Evolutionary conservation across 2,797 vertebrate species (phyloP), one percentile per base, ranked within the genome.

Genomic region (Sarcophilus harrisii): DNA sequence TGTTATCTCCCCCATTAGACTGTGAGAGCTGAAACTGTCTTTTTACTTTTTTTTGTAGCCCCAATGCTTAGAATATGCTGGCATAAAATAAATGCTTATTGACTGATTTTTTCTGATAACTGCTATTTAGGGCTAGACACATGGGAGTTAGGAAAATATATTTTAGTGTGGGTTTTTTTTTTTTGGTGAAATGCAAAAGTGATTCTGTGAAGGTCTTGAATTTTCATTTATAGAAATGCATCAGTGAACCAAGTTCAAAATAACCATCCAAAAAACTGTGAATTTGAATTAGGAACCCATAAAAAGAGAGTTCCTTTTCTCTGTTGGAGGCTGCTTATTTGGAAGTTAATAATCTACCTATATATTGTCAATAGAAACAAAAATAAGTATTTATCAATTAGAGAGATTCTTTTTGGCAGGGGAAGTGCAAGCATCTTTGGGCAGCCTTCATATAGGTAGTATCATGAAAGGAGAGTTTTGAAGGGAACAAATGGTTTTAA

Each of bases 71-170:
- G 66, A 73, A 73, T 9, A 29, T 81, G 66, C 18, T 45, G 66
- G n/a, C 14, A 73, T n/a, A 73, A 38, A 81, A 27, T 81, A 45
- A 81, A 81, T 81, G 8, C 0, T 81, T 45, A 55, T 90, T 16
- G 49, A 90, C 45, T 93, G 94, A 95, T 89, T 96, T 96, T 92
- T 45, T 90, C 32, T 58, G 1, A 1, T 32, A 92, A 62, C 29
- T 0, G 1, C 13, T 0, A 66, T 13, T 24, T n/a, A 29, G 54
- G n/a, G 32, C 0, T 10, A 73, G 54, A 2, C 32, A 54, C 6
- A 4, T 0, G 8, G 45, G 55, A 81, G 21, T 9, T 24, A 45
- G 73, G 9, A 81, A 81, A 45, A 32, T 4, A n/a, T 21, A 55
- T 28, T 14, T 8, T 8, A 0, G 0, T 1, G 29, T 28, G 59